Evolutionary conservation across 2,888 invertebrate genomes (phyloP), one percentile per base, ranked within the genome.

Genomic region (Hypena proboscidalis): DNA sequence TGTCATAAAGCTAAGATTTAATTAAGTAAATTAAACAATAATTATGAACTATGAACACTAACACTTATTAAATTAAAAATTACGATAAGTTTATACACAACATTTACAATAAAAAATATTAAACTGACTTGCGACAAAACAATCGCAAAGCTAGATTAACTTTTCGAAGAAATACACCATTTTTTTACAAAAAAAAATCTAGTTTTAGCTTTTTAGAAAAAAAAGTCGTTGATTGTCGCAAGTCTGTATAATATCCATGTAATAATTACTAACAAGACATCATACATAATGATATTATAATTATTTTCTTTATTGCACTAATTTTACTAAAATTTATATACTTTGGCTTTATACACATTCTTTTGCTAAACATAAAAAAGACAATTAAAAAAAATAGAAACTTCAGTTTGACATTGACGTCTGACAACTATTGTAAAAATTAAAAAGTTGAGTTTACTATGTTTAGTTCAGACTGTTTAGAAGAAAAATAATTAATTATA

Each of bases 231-330:
- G 15, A 46, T 14, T 30, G 17, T 51, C 38, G 40, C 37, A 51
- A 51, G 35, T 44, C 21, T 46, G 26, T 29, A 25, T 2, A 3
- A 43, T 37, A 43, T 20, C 21, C 26, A 19, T 14, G 21, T 10
- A 19, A 4, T 33, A 19, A 29, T 11, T 23, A 4, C 8, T 6
- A 2, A 4, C 21, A 33, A 49, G 37, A 14, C 10, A 11, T 32
- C 22, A 22, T 14, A 32, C 11, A 35, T 30, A 26, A 35, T 38
- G 15, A 41, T 33, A 29, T 31, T 29, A 42, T 25, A 30, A n/a
- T 31, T 17, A 25, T 25, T 40, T 29, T 42, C 25, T 22, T 37
- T 64, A 70, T 70, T 67, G 67, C 70, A 70, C 70, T 59, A 61
- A 34, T 32, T 41, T 36, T 52, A 36, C 46, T 52, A 62, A 22